Percentiles rank a stretch among this genome's conserved stretches.
These are phyloP conservation scores for Mus caroli DNA, from an alignment of 2,797 vertebrate genomes.

Conservation along the genomic window DNA sequence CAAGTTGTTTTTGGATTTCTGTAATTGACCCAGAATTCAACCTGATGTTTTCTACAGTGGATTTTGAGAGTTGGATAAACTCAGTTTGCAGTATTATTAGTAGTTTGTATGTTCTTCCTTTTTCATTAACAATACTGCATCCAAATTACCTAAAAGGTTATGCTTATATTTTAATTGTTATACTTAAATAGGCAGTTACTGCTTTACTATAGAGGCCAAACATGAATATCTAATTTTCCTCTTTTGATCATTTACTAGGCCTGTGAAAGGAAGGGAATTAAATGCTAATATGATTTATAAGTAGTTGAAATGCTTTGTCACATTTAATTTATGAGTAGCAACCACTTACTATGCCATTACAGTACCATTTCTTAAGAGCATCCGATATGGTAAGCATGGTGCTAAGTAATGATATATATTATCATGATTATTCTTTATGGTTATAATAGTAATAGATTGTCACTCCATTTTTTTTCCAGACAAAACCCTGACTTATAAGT, in stretches of 20 bases:
- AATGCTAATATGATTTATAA: conserved; percentile 18
- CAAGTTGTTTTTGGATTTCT: conserved; percentile 53
- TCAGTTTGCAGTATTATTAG: conserved; percentile 37
- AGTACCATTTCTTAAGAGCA: conserved; percentile 26
- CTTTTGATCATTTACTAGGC: conserved; percentile 18
- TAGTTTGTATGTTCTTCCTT: conserved; percentile 44
- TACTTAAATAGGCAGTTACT: conserved; percentile 51
- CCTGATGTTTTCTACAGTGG: conserved; percentile 5
- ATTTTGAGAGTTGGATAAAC: conserved; percentile 15
- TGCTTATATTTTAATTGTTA: conserved; percentile 46
- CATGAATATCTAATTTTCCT: neutral
- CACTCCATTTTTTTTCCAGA: conserved; percentile 19
- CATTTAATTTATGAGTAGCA: conserved; percentile 55
- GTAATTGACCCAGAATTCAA: conserved; percentile 5
- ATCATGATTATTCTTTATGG: conserved; percentile 48
- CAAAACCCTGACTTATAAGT: conserved; percentile 8
- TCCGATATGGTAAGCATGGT: conserved; percentile 40
- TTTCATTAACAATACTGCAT: conserved; percentile 47
- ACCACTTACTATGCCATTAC: conserved; percentile 39
- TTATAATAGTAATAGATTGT: conserved; percentile 27
- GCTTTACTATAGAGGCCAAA: conserved; percentile 13
- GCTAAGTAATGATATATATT: conserved; percentile 20
- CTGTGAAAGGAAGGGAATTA: conserved; percentile 21
- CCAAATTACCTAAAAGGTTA: neutral
- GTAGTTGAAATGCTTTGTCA: conserved; percentile 38